phyloP scores from a whole-genome alignment of 2,797 vertebrate species.

The Acridotheres tristis region DNA sequence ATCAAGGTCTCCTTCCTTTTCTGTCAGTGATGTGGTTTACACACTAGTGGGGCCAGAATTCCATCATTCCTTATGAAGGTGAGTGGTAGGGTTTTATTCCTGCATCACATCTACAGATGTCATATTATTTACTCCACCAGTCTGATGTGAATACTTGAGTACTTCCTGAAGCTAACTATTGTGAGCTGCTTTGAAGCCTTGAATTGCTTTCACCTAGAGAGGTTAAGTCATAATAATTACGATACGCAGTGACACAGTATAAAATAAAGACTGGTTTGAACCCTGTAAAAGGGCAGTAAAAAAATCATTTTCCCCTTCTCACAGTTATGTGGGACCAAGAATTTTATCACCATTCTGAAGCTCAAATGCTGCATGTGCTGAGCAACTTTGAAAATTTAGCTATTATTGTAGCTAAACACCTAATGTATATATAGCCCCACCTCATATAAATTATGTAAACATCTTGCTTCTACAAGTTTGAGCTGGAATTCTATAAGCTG shows the following conservation, averaged over 20 bases:
- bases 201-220: neutral
- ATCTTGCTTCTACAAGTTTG: neutral
- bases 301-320: neutral
- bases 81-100: neutral
- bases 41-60: neutral
- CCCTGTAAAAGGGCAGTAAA: neutral
- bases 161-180: neutral
- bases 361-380: neutral
- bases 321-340: neutral
- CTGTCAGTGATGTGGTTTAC: neutral
- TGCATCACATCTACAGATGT: neutral
- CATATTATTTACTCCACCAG: neutral
- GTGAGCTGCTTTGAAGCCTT: neutral
- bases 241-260: neutral
- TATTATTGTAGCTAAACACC: neutral
- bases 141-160: neutral
- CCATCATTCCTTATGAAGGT: neutral
- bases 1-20: neutral
- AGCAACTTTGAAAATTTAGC: neutral
- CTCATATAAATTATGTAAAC: slow-evolving; percentile 12
- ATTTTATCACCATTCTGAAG: neutral
- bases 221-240: neutral
- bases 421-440: neutral
- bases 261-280: neutral
- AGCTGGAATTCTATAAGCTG: slow-evolving; percentile 6